phyloP scores from a whole-genome alignment of 2,888 invertebrate species.

The Caenorhabditis becei region DNA sequence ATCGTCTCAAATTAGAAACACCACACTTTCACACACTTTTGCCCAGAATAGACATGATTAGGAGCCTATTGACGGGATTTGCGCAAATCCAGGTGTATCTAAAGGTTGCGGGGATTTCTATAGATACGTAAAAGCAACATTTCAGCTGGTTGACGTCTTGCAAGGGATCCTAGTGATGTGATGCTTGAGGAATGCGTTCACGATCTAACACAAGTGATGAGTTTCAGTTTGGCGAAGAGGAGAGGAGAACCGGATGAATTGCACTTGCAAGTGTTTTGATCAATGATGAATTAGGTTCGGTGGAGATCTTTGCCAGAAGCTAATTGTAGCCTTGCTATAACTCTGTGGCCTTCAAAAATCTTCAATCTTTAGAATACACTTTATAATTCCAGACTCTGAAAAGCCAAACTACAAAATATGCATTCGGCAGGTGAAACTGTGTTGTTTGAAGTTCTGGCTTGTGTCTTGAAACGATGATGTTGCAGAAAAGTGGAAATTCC shows the following conservation, averaged over 20 bases:
- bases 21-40: conserved; percentile 29
- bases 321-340: no score
- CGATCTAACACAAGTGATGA: neutral
- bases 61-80: conserved; percentile 14
- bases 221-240: conserved; percentile 40
- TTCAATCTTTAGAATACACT: no score
- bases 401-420: no score
- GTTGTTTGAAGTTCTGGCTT: no score
- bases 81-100: conserved; percentile 16
- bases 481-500: no score
- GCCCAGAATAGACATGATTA: conserved; percentile 21
- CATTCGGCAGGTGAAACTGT: no score
- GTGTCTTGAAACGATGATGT: no score
- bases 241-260: conserved; percentile 25
- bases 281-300: conserved; percentile 16
- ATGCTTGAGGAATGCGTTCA: neutral
- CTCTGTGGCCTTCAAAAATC: no score
- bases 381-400: no score
- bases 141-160: conserved; percentile 1
- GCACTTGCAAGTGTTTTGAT: conserved; percentile 17
- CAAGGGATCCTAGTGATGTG: neutral
- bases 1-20: conserved; percentile 32
- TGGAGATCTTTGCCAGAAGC: no score
- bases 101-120: conserved; percentile 43
- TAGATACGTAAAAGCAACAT: conserved; percentile 5